Conservation (phyloP, 2,888 invertebrate species). For the Trichacis sp. region DNA sequence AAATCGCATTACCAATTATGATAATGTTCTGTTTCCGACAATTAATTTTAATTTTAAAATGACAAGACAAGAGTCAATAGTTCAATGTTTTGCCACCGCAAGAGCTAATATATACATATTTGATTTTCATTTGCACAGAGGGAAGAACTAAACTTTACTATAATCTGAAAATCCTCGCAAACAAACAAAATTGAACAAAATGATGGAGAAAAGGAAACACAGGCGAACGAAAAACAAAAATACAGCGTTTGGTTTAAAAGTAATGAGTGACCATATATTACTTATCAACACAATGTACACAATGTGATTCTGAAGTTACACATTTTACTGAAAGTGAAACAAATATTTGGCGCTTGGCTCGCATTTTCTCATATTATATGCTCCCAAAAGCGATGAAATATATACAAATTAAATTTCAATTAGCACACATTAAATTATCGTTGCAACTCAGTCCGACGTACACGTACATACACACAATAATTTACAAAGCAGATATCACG, state of each 20-base stretch:
- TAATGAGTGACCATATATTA: slow-evolving; percentile 56
- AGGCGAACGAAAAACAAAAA: background rate
- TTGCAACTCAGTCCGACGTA: slow-evolving; percentile 48
- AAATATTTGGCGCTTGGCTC: slow-evolving; percentile 53
- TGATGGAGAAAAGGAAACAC: too few species aligned
- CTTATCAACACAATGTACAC: slow-evolving; percentile 62
- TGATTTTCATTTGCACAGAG: too few species aligned
- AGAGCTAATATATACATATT: too few species aligned
- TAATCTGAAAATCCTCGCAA: too few species aligned
- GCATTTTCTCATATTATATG: slow-evolving; percentile 38
- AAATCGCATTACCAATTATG: too few species aligned
- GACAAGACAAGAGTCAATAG: too few species aligned
- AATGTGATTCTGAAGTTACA: slow-evolving; percentile 54
- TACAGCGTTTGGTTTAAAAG: background rate
- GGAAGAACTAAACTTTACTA: too few species aligned
- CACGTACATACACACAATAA: slow-evolving; percentile 43
- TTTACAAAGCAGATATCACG: slow-evolving; percentile 50
- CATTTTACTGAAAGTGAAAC: slow-evolving; percentile 46
- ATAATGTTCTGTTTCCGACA: too few species aligned
- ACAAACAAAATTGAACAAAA: too few species aligned
- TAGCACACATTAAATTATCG: slow-evolving; percentile 48
- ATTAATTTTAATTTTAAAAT: too few species aligned
- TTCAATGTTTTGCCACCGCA: too few species aligned
- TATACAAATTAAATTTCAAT: slow-evolving; percentile 53
- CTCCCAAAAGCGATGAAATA: slow-evolving; percentile 51